A percentile compares a stretch with the other conserved stretches of the same genome.
phyloP scores from a whole-genome alignment of 2,888 invertebrate genomes.

The Meiosimyza decipiens region DNA sequence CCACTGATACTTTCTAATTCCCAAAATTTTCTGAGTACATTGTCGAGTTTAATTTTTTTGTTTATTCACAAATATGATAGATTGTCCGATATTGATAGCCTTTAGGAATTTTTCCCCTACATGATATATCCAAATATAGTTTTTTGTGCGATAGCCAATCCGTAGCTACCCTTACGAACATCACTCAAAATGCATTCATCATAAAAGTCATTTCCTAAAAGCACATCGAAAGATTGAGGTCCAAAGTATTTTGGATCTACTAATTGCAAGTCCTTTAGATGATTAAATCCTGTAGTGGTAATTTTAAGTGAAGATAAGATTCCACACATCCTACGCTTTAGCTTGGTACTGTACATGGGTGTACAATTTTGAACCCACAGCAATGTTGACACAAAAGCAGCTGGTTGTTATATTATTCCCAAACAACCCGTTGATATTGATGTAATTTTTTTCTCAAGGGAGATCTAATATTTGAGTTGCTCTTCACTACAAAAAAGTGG shows the following conservation, averaged over 20 bases:
- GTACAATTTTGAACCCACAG: no score
- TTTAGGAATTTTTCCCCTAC: constrained; percentile 24
- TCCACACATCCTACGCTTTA: constrained; percentile 6
- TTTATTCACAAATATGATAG: background rate
- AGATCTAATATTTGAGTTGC: no score
- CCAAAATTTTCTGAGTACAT: constrained; percentile 27
- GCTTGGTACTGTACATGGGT: no score
- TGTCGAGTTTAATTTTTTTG: constrained; percentile 14
- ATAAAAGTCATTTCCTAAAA: constrained; percentile 33
- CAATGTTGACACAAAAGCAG: no score
- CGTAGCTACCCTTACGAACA: constrained; percentile 7
- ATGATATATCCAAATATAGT: constrained; percentile 38
- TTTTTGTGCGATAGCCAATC: constrained; percentile 22
- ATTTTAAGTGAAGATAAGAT: background rate
- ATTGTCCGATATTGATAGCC: no score
- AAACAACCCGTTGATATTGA: no score
- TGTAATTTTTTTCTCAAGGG: no score
- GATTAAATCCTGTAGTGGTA: background rate
- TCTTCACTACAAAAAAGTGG: no score
- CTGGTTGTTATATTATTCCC: no score
- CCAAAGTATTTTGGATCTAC: constrained; percentile 34
- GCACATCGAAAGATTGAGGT: constrained; percentile 26
- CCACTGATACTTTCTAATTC: constrained; percentile 12
- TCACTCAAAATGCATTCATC: constrained; percentile 26
- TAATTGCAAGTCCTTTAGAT: constrained; percentile 19